A percentile compares a stretch with the other conserved stretches of the same genome.
Conservation (phyloP, 2,888 invertebrate species). For the Bursaphelenchus okinawaensis region DNA sequence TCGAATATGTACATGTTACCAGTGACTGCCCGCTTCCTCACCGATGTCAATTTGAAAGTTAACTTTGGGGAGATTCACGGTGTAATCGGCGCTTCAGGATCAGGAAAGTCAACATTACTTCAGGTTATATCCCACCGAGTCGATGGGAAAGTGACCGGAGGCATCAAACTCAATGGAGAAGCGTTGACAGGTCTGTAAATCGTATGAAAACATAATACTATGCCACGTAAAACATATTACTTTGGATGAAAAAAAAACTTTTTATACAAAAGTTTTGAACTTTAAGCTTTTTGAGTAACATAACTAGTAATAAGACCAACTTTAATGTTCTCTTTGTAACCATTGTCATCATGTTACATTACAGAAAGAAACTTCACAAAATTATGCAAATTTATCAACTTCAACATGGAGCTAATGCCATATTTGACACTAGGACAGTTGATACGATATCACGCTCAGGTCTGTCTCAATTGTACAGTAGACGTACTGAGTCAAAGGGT, state of each 20-base stretch:
- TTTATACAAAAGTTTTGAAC: no score
- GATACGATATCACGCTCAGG: slow-evolving; percentile 36
- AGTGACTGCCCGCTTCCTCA: slow-evolving; percentile 66
- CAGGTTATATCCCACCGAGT: slow-evolving; percentile 75
- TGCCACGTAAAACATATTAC: no score
- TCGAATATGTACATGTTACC: slow-evolving; percentile 49
- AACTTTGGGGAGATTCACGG: slow-evolving; percentile 89
- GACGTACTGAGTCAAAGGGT: slow-evolving; percentile 25
- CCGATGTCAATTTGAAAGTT: slow-evolving; percentile 83
- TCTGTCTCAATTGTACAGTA: slow-evolving; percentile 28
- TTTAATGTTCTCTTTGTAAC: no score
- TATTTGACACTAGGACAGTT: slow-evolving; percentile 30
- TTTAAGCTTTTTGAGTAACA: no score
- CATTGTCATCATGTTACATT: no score
- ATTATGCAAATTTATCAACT: slow-evolving; percentile 37
- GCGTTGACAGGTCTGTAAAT: slow-evolving; percentile 68
- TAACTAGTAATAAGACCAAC: no score
- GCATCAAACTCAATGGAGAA: slow-evolving; percentile 80
- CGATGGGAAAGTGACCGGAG: slow-evolving; percentile 76
- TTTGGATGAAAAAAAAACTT: no score
- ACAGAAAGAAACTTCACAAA: slow-evolving; percentile 38
- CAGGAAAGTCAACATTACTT: slow-evolving; percentile 85
- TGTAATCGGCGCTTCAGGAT: slow-evolving; percentile 80
- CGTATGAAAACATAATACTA: slow-evolving; percentile 3
- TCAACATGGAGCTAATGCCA: slow-evolving; percentile 26